phyloP scores from a whole-genome alignment of 92 coral and sea anemone genomes.

The Meandrina meandrites region DNA sequence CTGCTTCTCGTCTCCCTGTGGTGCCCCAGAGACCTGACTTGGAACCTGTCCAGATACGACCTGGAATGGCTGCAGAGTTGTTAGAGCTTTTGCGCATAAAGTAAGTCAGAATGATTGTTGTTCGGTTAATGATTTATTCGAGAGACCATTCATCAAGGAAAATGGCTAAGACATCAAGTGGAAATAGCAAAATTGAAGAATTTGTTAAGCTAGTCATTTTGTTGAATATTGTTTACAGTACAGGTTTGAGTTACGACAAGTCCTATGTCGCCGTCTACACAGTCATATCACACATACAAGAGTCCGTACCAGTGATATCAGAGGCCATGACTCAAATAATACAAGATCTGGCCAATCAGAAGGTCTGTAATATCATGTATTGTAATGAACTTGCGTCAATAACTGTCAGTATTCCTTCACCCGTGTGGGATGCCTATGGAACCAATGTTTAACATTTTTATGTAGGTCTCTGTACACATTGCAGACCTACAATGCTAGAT shows the following conservation, averaged over 20 bases:
- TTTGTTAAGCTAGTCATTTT: neutral
- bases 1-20: constrained; percentile 1
- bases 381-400: neutral
- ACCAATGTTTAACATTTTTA: too few species aligned
- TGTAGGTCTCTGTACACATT: too few species aligned
- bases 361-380: constrained; percentile 62
- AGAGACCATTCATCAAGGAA: neutral
- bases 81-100: constrained; percentile 74
- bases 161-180: too few species aligned
- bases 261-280: constrained; percentile 88
- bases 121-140: too few species aligned
- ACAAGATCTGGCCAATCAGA: constrained; percentile 71
- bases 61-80: constrained; percentile 68
- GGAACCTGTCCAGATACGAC: constrained; percentile 47
- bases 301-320: constrained; percentile 69
- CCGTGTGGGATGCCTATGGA: too few species aligned
- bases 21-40: constrained; percentile 28
- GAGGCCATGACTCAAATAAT: constrained; percentile 74
- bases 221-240: constrained; percentile 45
- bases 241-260: constrained; percentile 85
- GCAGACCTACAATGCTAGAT: too few species aligned
- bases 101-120: constrained; percentile 60
- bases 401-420: neutral
- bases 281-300: constrained; percentile 73
- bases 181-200: too few species aligned